phyloP scores from a whole-genome alignment of 2,797 vertebrate genomes.

The Hypotaenidia philippensis region DNA sequence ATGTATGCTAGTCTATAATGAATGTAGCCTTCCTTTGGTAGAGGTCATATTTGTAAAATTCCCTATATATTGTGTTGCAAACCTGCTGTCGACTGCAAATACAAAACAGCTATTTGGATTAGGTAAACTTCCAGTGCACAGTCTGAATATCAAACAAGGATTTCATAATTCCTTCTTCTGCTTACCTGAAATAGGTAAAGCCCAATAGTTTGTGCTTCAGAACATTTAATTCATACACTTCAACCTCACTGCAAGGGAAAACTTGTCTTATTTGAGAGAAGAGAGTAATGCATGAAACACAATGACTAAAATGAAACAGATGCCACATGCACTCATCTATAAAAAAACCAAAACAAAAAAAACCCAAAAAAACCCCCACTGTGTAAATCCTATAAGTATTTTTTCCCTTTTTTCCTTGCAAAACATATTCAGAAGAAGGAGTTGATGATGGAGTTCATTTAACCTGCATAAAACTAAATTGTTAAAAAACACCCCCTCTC shows the following conservation, averaged over 20 bases:
- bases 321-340: background rate
- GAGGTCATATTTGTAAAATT: slow-evolving; percentile 4
- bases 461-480: background rate
- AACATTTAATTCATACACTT: background rate
- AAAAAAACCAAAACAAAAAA: background rate
- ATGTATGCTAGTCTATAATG: slow-evolving; percentile 6
- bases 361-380: too few species aligned
- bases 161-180: background rate
- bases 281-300: background rate
- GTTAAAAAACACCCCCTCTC: background rate
- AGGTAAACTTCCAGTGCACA: background rate
- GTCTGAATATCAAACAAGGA: background rate
- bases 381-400: background rate
- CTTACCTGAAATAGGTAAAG: background rate
- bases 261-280: background rate
- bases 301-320: background rate
- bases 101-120: background rate
- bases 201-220: background rate
- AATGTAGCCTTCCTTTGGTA: background rate
- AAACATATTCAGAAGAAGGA: background rate
- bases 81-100: background rate
- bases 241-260: background rate
- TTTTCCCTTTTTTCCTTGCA: background rate
- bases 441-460: background rate
- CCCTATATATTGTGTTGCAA: background rate